Evolutionary conservation across 2,113 vertebrate genomes (phyloP), one percentile per base, ranked within the genome.

Genomic region (Phaetusa simplex): DNA sequence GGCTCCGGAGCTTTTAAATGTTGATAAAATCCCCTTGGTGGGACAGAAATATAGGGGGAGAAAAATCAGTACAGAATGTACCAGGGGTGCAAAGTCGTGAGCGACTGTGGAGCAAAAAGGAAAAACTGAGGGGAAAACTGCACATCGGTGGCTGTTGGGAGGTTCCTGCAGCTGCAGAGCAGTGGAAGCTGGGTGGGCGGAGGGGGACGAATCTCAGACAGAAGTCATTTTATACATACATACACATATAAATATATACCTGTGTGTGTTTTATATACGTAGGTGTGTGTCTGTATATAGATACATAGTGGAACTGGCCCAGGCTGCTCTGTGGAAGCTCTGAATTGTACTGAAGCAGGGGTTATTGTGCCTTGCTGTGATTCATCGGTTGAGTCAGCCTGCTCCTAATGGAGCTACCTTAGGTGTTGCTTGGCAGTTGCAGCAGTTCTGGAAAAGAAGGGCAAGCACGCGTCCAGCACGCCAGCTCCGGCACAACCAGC

Each of bases 231-330:
- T 36, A 36, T 49, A 9, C 15, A 11, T 40, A 14, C 22, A 20
- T 4, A 26, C 12, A 8, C 12, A 1, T 17, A 27, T 27, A 64
- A 24, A 65, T 23, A 29, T 3, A 14, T 8, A 40, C 5, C 9
- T 10, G 2, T 5, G 5, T 3, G 0, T 65, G 17, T 72, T 30
- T 13, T 24, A 10, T 22, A 13, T 32, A 29, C 0, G 0, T 58
- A 42, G 0, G 0, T 56, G 23, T 52, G 26, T 67, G 26, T 9
- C 13, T 89, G 40, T 27, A 5, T 34, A 2, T 14, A 80, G 55
- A 21, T 61, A 4, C 0, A 1, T 16, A 22, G 24, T 32, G 43
- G 67, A 79, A 56, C 43, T 76, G 49, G 74, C 34, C 6, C 11
- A 8, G 70, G 74, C 79, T 83, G 73, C 56, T 74, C 52, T 43